A percentile compares a stretch with the other conserved stretches of the same genome.
Conservation (phyloP, 2,888 invertebrate genomes). For the Drosophila vallismaia region DNA sequence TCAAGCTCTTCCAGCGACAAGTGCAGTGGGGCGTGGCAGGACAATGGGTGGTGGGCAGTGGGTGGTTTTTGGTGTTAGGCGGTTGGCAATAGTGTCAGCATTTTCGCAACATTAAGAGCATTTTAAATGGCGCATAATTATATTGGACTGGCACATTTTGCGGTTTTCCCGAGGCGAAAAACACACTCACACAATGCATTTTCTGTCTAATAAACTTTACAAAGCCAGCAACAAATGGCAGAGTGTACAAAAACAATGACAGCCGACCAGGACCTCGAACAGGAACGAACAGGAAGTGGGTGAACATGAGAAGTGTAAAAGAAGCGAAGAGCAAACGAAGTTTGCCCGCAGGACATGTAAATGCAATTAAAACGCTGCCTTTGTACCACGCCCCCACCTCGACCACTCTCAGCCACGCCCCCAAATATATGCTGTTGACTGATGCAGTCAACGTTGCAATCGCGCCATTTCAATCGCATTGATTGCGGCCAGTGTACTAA, state of each 20-base stretch:
- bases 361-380: slow-evolving; percentile 75
- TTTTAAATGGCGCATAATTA: slow-evolving; percentile 73
- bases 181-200: slow-evolving; percentile 38
- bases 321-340: slow-evolving; percentile 44
- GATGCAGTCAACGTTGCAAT: slow-evolving; percentile 48
- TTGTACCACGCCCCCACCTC: slow-evolving; percentile 38
- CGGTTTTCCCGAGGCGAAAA: slow-evolving; percentile 56
- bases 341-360: slow-evolving; percentile 74
- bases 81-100: slow-evolving; percentile 25
- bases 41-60: slow-evolving; percentile 7
- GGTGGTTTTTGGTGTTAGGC: background rate
- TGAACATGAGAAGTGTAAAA: slow-evolving; percentile 19
- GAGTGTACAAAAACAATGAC: slow-evolving; percentile 53
- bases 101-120: slow-evolving; percentile 66
- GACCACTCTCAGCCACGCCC: background rate
- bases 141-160: slow-evolving; percentile 74
- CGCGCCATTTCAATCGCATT: slow-evolving; percentile 47
- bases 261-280: slow-evolving; percentile 27
- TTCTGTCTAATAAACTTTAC: slow-evolving; percentile 71
- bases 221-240: slow-evolving; percentile 59
- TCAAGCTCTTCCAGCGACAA: slow-evolving; percentile 36
- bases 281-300: slow-evolving; percentile 6
- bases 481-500: slow-evolving; percentile 63
- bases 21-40: slow-evolving; percentile 45
- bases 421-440: slow-evolving; percentile 52